Evolutionary conservation across 2,113 vertebrate genomes (phyloP).

Genomic region (Sigmodon hispidus): DNA sequence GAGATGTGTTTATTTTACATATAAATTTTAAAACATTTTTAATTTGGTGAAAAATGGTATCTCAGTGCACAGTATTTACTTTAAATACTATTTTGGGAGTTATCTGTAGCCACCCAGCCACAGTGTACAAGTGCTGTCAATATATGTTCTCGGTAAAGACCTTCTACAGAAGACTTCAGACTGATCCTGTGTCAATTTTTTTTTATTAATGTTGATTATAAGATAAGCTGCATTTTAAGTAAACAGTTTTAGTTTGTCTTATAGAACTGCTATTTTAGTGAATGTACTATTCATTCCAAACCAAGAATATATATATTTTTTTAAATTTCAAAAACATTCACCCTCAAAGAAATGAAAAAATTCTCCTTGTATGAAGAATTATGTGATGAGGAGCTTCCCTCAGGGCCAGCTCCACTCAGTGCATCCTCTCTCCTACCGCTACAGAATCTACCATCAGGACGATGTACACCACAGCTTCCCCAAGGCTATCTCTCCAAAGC

Average conservation of each 20-base stretch:
- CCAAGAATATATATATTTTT: neutral
- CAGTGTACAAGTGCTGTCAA: neutral
- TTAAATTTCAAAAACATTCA: neutral
- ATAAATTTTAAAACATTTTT: neutral
- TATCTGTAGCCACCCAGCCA: neutral
- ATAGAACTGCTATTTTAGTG: neutral
- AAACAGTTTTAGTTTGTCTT: neutral
- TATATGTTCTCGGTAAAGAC: neutral
- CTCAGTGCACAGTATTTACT: neutral
- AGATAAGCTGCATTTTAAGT: neutral
- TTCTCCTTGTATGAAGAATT: neutral
- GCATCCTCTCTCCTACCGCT: neutral
- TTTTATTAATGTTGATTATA: neutral
- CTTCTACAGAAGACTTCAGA: neutral
- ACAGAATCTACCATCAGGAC: neutral
- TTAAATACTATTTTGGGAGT: neutral
- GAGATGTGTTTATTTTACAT: neutral
- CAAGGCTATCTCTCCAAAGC: neutral
- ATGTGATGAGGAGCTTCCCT: no score
- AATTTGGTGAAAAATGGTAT: neutral
- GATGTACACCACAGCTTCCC: fast-evolving
- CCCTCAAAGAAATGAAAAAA: neutral
- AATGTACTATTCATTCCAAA: neutral
- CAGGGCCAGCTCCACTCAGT: neutral
- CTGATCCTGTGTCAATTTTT: neutral